A percentile compares a stretch with the other conserved stretches of the same genome.
Evolutionary conservation across 2,113 vertebrate species (phyloP).

Genomic region (Pangasianodon gigas): DNA sequence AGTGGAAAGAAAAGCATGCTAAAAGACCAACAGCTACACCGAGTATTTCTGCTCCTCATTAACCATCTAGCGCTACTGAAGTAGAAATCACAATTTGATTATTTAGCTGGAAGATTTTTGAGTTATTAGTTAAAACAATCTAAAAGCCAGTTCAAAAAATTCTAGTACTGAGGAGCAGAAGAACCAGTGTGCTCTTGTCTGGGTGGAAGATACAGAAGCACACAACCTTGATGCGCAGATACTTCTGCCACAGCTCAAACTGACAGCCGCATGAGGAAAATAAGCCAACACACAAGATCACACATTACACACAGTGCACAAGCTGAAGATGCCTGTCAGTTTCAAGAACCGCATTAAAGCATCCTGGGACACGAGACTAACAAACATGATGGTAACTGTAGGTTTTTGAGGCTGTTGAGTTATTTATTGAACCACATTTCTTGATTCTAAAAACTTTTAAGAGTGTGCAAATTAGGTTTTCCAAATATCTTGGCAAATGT

Average conservation of each 20-base stretch:
- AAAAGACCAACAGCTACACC: not conserved
- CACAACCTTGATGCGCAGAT: slow-evolving; percentile 71
- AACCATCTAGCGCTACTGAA: not conserved
- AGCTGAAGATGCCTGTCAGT: slow-evolving; percentile 8
- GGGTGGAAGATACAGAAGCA: slow-evolving; percentile 39
- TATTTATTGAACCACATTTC: not conserved
- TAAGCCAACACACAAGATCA: slow-evolving; percentile 1
- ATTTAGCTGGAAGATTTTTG: not conserved
- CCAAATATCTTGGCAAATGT: not conserved
- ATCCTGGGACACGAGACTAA: not conserved
- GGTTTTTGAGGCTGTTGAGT: not conserved
- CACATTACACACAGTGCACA: not conserved
- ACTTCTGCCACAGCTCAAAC: slow-evolving; percentile 73
- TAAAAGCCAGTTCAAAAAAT: not conserved
- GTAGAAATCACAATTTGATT: not conserved
- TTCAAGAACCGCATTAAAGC: not conserved
- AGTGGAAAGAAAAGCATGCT: not conserved
- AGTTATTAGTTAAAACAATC: not conserved
- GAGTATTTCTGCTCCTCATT: slow-evolving; percentile 13
- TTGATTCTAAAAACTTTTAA: not conserved
- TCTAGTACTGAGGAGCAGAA: slow-evolving; percentile 15
- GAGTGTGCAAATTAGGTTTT: not conserved
- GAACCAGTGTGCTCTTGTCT: slow-evolving; percentile 12
- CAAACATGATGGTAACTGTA: not conserved
- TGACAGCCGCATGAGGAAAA: slow-evolving; percentile 50